Evolutionary conservation across 2,797 vertebrate genomes (phyloP).

Genomic region (Fratercula arctica): DNA sequence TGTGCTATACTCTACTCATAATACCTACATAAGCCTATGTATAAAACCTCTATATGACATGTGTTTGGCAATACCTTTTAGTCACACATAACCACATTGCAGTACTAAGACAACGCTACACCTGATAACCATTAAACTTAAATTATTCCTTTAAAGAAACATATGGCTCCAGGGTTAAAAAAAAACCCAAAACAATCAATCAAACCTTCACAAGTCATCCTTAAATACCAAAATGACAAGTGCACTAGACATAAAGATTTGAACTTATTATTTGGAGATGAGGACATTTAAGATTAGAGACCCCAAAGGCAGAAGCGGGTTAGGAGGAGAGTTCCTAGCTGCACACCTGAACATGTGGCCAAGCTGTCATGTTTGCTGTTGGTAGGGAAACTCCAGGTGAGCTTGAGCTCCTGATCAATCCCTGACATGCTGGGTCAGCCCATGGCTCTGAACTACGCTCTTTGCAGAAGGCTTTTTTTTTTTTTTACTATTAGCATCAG

Average conservation of each 20-base stretch:
- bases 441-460: slow-evolving; percentile 27
- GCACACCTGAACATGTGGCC: not conserved
- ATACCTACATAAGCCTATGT: not conserved
- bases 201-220: not conserved
- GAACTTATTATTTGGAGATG: not conserved
- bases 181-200: not conserved
- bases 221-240: slow-evolving; percentile 2
- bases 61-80: not conserved
- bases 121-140: not conserved
- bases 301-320: not conserved
- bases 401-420: slow-evolving; percentile 15
- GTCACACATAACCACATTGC: not conserved
- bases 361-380: not conserved
- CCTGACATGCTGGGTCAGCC: slow-evolving; percentile 32
- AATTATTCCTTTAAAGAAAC: not conserved
- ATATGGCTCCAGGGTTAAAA: not conserved
- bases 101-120: not conserved
- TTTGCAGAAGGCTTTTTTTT: slow-evolving; percentile 55
- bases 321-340: not conserved
- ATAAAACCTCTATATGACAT: not conserved
- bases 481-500: slow-evolving; percentile 13
- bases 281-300: not conserved
- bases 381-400: not conserved
- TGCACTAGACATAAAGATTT: not conserved
- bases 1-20: not conserved